Conservation (phyloP, 1,140 invertebrate genomes). For the Meloidogyne floridensis region DNA sequence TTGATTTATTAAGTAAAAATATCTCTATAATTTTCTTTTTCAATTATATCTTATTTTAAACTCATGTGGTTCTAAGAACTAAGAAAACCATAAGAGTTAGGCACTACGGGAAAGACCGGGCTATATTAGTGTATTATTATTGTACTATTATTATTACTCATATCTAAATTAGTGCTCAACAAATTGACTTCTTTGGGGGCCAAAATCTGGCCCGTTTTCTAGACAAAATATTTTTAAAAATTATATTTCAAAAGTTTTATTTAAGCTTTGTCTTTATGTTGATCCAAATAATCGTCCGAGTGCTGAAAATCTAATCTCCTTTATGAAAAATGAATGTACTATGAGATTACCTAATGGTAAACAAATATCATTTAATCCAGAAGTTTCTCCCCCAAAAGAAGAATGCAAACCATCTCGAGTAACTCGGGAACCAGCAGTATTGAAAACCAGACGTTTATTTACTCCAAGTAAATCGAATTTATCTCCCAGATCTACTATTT, state of each 20-base stretch:
- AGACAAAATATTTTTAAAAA: no score
- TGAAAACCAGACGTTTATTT: neutral
- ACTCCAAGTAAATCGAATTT: neutral
- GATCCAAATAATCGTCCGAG: neutral
- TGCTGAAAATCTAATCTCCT: neutral
- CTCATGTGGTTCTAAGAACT: no score
- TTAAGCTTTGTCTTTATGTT: neutral
- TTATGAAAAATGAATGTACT: conserved; percentile 4
- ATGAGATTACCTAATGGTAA: neutral
- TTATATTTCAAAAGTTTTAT: neutral
- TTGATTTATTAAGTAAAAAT: no score
- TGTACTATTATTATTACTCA: no score
- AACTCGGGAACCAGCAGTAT: neutral
- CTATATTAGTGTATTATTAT: no score
- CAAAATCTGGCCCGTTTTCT: no score
- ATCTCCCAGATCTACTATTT: neutral
- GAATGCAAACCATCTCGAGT: conserved; percentile 2
- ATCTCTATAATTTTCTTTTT: no score
- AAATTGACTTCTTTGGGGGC: no score
- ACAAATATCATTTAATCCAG: neutral
- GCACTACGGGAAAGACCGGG: no score
- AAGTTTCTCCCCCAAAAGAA: neutral
- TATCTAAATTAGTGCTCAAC: no score
- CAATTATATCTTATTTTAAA: no score
- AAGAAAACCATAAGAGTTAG: no score